Percentiles rank a stretch among this genome's conserved stretches.
These are phyloP conservation scores for Coilia nasus DNA, from an alignment of 2,797 vertebrate genomes.

Conservation along the genomic window DNA sequence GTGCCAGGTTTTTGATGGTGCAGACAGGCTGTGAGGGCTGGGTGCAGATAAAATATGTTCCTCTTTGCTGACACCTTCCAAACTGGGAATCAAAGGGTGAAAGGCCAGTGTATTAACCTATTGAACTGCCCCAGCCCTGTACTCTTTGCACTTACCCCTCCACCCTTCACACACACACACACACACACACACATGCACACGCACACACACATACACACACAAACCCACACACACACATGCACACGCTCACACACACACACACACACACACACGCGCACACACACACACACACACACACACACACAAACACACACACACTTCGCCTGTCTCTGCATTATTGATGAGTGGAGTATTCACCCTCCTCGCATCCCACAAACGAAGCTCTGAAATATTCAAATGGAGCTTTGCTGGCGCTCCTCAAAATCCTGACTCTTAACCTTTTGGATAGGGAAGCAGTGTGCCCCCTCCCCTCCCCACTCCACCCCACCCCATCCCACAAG, in stretches of 20 bases:
- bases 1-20: constrained; percentile 49
- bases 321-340: constrained; percentile 74
- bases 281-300: constrained; percentile 5
- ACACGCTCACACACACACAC: background rate
- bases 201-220: background rate
- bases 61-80: constrained; percentile 76
- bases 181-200: background rate
- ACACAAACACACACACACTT: constrained; percentile 27
- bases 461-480: constrained; percentile 39
- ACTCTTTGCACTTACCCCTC: constrained; percentile 48
- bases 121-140: constrained; percentile 72
- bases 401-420: constrained; percentile 69
- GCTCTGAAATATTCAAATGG: constrained; percentile 77
- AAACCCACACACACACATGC: background rate
- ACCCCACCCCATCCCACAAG: constrained; percentile 24
- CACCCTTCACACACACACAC: background rate
- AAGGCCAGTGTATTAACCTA: constrained; percentile 85
- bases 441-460: constrained; percentile 69
- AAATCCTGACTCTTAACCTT: constrained; percentile 77
- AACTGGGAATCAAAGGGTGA: constrained; percentile 81
- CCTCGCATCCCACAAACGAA: constrained; percentile 68
- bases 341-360: constrained; percentile 78
- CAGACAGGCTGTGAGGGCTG: constrained; percentile 52
- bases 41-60: constrained; percentile 72
- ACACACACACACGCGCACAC: too few species aligned